Conservation (phyloP, 1,140 invertebrate species). For the Drosophila chauvacae region DNA sequence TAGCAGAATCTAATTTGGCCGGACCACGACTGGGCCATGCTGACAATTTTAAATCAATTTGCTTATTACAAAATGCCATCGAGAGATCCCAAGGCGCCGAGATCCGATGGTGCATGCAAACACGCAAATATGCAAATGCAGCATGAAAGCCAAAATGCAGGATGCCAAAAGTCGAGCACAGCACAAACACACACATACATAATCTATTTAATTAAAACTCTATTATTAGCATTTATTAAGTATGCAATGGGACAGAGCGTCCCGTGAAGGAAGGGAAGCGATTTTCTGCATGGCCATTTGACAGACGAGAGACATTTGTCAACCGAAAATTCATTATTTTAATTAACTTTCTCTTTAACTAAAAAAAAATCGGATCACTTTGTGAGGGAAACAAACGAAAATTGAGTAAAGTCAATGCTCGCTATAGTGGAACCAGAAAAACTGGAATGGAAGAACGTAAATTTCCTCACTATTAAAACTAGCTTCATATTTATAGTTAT, state of each 20-base stretch:
- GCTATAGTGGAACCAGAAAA: not conserved
- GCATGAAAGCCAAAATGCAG: conserved; percentile 47
- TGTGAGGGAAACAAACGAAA: conserved; percentile 47
- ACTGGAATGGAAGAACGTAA: too few species aligned
- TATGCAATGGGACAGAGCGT: conserved; percentile 42
- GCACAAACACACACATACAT: conserved; percentile 22
- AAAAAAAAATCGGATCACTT: conserved; percentile 49
- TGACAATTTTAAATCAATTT: conserved; percentile 80
- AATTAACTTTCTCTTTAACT: conserved; percentile 84
- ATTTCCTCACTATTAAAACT: not conserved
- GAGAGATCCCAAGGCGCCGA: conserved; percentile 44
- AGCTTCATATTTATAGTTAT: not conserved
- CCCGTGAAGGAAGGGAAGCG: not conserved
- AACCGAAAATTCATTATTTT: conserved; percentile 83
- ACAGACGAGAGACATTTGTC: conserved; percentile 72
- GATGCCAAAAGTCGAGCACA: conserved; percentile 59
- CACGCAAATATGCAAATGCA: conserved; percentile 70
- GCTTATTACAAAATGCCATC: conserved; percentile 65
- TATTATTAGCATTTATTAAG: conserved; percentile 74
- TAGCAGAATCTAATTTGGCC: conserved; percentile 68
- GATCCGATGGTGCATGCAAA: conserved; percentile 42
- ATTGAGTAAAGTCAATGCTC: not conserved
- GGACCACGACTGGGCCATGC: conserved; percentile 55
- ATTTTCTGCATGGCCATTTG: conserved; percentile 38
- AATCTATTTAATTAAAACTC: conserved; percentile 79